phyloP scores from a whole-genome alignment of 2,113 vertebrate genomes.

The Sarotherodon lohbergeri region DNA sequence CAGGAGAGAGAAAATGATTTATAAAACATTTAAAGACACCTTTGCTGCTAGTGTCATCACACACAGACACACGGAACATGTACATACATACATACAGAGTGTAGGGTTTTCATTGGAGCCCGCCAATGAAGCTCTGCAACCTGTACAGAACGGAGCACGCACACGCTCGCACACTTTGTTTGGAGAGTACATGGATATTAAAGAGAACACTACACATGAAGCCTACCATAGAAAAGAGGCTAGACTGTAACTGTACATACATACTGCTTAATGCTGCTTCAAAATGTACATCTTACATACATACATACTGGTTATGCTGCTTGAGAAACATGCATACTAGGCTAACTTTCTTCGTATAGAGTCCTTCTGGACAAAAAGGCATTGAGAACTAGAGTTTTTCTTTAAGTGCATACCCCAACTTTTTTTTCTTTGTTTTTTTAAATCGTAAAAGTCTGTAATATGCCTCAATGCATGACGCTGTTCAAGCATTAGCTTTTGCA shows the following conservation, averaged over 20 bases:
- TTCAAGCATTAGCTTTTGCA: not conserved
- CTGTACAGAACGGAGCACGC: slow-evolving; percentile 67
- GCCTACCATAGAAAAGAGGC: not conserved
- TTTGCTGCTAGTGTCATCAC: not conserved
- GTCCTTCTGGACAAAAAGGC: slow-evolving; percentile 23
- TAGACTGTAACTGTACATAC: slow-evolving; percentile 14
- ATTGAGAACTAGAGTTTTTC: not conserved
- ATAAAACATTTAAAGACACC: slow-evolving; percentile 51
- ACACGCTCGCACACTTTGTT: not conserved
- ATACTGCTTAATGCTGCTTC: slow-evolving; percentile 15
- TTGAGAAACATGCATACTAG: slow-evolving; percentile 39
- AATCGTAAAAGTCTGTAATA: not conserved
- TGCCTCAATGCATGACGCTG: not conserved
- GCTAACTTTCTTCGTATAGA: not conserved
- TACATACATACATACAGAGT: slow-evolving; percentile 18
- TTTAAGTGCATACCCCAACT: slow-evolving; percentile 7
- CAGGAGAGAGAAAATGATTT: slow-evolving; percentile 36
- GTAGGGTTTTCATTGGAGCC: slow-evolving; percentile 75
- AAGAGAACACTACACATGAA: not conserved
- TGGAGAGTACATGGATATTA: not conserved
- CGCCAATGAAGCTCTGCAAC: slow-evolving; percentile 78
- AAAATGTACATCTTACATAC: slow-evolving; percentile 8
- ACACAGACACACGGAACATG: not conserved
- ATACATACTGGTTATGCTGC: slow-evolving; percentile 4
- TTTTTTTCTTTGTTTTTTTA: not conserved